Evolutionary conservation across 1,140 invertebrate genomes (phyloP), one percentile per base, ranked within the genome.

Genomic region (Bombus soroeensis): DNA sequence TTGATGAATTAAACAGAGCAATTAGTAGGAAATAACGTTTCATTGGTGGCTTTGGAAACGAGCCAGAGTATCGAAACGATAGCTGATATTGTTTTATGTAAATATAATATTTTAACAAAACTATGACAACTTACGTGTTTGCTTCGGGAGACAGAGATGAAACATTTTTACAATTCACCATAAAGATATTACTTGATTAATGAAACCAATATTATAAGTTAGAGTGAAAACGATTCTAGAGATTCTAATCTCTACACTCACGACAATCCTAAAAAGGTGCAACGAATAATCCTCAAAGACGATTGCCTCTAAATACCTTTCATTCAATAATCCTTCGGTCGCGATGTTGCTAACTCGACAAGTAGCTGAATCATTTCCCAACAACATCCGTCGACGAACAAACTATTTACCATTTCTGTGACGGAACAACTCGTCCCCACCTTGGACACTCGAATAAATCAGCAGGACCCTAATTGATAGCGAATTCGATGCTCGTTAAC

Each of bases 401-500:
- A 62, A n/a, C 28, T 3, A 12, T 12, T 22, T 62, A n/a, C 28
- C 25, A 12, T 62, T 28, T 62, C 59, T 12, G 59, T 9, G 64
- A 32, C 15, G 1, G n/a, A 32, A 66, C n/a, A 66, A 18, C 15
- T 66, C 13, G n/a, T 34, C 2, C 28, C 28, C 28, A n/a, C 10
- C 0, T 28, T n/a, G 3, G 10, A 62, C 28, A n/a, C 28, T n/a
- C 10, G 59, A 62, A 62, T 53, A 37, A 74, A 74, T 74, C 39
- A 39, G 6, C 25, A 25, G 2, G 15, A 18, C 0, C 15, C 25
- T 82, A 66, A 83, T 76, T 76, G 41, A 28, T 12, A 34, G 15
- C 41, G 41, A 47, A n/a, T 75, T 75, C 72, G 57, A 75, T 39
- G 32, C 47, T 75, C 71, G 43, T 82, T 75, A 66, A 82, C 39